A percentile compares a stretch with the other conserved stretches of the same genome.
phyloP scores from a whole-genome alignment of 1,140 invertebrate genomes.

The Elysia chlorotica region DNA sequence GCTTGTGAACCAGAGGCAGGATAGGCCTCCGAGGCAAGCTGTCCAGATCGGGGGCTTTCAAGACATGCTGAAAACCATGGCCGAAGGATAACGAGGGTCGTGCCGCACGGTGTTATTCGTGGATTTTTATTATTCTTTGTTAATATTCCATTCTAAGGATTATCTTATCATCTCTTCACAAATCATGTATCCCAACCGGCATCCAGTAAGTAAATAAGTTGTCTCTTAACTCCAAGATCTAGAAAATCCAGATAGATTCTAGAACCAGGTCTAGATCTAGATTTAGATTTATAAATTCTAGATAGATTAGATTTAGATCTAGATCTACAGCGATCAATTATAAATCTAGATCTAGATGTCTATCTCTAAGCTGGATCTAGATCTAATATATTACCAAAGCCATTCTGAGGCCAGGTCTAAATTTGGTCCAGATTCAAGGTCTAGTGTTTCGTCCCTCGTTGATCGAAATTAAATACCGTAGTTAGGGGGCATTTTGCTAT shows the following conservation, averaged over 20 bases:
- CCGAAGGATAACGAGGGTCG: neutral
- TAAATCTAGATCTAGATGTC: no score
- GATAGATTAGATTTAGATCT: neutral
- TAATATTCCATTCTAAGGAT: neutral
- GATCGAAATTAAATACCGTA: neutral
- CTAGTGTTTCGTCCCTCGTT: neutral
- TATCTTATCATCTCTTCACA: neutral
- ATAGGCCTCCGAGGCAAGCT: no score
- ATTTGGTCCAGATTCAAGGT: no score
- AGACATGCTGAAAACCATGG: no score
- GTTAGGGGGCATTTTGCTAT: neutral
- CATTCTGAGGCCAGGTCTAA: no score
- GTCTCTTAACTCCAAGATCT: neutral
- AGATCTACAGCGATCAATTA: no score
- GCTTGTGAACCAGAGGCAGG: no score
- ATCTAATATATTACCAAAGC: neutral
- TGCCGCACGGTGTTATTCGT: neutral
- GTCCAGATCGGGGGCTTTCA: no score
- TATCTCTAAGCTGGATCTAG: no score
- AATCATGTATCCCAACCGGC: slow-evolving; percentile 61
- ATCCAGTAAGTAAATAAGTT: slow-evolving; percentile 55
- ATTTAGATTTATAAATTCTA: neutral
- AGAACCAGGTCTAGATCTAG: slow-evolving; percentile 9
- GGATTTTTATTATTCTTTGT: neutral
- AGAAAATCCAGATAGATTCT: neutral